A percentile compares a stretch with the other conserved stretches of the same genome.
These are phyloP conservation scores for Trichechus manatus DNA, from an alignment of 2,113 vertebrate genomes.

Conservation along the genomic window DNA sequence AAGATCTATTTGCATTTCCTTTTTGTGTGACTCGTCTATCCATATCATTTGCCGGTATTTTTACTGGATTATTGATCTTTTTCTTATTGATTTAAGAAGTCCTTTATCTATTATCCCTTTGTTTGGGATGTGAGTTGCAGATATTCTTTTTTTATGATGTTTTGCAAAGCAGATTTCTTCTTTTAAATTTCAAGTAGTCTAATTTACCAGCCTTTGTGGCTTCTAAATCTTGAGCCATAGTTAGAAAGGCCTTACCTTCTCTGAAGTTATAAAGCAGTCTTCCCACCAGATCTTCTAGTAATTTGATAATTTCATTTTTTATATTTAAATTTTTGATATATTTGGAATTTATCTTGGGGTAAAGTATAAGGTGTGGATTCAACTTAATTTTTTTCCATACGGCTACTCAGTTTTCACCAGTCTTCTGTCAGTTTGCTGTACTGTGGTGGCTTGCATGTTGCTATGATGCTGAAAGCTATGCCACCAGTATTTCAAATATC, in stretches of 20 bases:
- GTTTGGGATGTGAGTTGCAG: neutral
- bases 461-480: neutral
- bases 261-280: neutral
- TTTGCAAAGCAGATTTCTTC: neutral
- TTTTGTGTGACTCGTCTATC: neutral
- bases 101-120: neutral
- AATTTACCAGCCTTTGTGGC: neutral
- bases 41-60: neutral
- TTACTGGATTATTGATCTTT: neutral
- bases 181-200: neutral
- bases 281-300: neutral
- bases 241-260: neutral
- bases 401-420: neutral
- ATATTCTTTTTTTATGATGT: neutral
- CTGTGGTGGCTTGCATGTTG: neutral
- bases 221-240: neutral
- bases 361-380: neutral
- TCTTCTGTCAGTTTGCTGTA: neutral
- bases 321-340: conserved; percentile 6
- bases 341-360: neutral
- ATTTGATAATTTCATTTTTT: neutral
- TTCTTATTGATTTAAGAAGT: neutral
- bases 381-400: neutral
- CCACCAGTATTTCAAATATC: neutral
- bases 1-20: neutral